Base-by-base conservation (phyloP, 2,797 vertebrate species). In the Gallinago nigripennis region DNA sequence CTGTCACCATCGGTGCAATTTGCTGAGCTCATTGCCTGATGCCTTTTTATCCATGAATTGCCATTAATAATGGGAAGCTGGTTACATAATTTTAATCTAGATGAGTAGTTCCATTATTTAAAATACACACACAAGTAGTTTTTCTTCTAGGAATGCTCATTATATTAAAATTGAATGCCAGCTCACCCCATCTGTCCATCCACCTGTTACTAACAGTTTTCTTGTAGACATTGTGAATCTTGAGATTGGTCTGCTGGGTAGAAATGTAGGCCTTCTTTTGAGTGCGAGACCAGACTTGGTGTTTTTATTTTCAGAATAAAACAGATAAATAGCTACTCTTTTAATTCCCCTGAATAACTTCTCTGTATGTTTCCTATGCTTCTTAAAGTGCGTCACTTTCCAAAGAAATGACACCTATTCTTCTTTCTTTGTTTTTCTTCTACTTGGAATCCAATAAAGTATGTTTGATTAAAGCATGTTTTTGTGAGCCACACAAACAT, bases 61-160 rank as follows among this genome's bases (percentile, higher is more conserved):
- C 30, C 41, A 11, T 61, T 54, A 35, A 8, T 83, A 57, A 56
- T 50, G 28, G 43, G 30, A 68, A 61, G 21, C 31, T 63, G 30
- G 27, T 82, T 53, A 53, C 14, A 9, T 31, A 39, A 35, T 75
- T 75, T 60, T 54, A 14, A 70, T 12, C 41, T 35, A 60, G 60
- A 45, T 63, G 24, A 23, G 25, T 30, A 58, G 7, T 35, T 53
- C 20, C 4, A 2, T 51, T 86, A 48, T 73, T 69, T 88, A 46
- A 70, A 77, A 39, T 20, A 23, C 12, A 25, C 27, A 31, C 15
- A n/a, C 6, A 48, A 70, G 39, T 57, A 1, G 8, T 68, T 79
- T 88, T 86, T 86, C 66, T 64, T 72, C 30, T 61, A 69, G 51
- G 79, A 92, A 64, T 51, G n/a, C 12, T 82, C 15, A 20, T 70